Base-by-base conservation (phyloP, 2,797 vertebrate genomes). In the Pseudochromis fuscus region DNA sequence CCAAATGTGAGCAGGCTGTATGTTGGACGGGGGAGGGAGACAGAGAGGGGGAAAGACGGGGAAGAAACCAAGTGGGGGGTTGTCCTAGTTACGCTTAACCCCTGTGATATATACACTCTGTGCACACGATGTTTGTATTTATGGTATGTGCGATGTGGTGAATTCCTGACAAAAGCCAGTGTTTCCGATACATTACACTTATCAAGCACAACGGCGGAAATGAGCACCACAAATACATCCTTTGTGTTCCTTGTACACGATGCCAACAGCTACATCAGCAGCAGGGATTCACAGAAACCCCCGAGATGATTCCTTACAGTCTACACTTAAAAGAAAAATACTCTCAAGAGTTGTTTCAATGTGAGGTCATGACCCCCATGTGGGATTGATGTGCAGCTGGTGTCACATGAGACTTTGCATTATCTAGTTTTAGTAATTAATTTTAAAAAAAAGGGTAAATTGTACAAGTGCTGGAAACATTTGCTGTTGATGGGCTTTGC, bases 31-130 rank as follows among this genome's bases (percentile, higher is more conserved):
- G 16, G 58, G 53, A 42, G 23, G 56, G 53, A 60, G 23, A 28
- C 6, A 3, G 52, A 52, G 50, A 50, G 48, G 51, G 38, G 35
- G 40, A 69, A 42, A n/a, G 55, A 40, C 6, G 40, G 65, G 58
- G 23, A 37, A 31, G 10, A 9, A 45, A 55, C 18, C 8, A 44
- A n/a, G 40, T 35, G 40, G 44, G 59, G 78, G 61, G 48, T 19
- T 69, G 72, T 64, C 83, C 87, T 74, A 75, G 44, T 83, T 86
- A 70, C 16, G 35, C 58, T 55, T 18, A 50, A 77, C 48, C 45
- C 31, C 30, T 69, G 67, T 61, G 9, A 7, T 35, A 63, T 59
- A 67, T 30, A 37, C 18, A 33, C 5, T 65, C 40, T 59, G 13
- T 35, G 0, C 48, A 60, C 48, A 31, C 27, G 12, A 48, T 7